Base-by-base conservation (phyloP, 2,888 invertebrate species). In the Acanthosepion esculentum region DNA sequence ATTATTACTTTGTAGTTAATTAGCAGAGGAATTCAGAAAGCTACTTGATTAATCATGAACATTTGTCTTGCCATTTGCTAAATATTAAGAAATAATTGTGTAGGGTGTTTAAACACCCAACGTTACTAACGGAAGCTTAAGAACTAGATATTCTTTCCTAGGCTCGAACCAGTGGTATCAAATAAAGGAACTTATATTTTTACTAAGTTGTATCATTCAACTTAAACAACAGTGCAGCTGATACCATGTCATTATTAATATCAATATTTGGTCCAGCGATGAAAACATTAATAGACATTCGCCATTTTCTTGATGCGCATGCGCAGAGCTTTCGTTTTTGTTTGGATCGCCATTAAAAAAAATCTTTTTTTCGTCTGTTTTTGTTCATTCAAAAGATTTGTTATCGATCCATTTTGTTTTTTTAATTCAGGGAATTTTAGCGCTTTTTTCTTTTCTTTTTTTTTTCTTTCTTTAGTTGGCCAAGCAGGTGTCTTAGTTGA, bases 211-310 rank as follows among this genome's bases (percentile, higher is more conserved):
- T 59, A 59, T 59, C 59, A 59, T 59, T 59, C 20, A 23, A 59
- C 15, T 33, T 33, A 23, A 78, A 78, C 78, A 33, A 78, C n/a
- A 33, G n/a, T 78, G n/a, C 78, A 78, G 78, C 78, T 78, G 78
- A n/a, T 78, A n/a, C n/a, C n/a, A n/a, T 78, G n/a, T 78, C 78
- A 78, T n/a, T 78, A 78, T 78, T 78, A n/a, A 78, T 78, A 78
- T 78, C 78, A 78, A n/a, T 78, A 33, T 33, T 78, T 33, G 78
- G n/a, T 78, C 78, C 78, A 78, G 33, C 23, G 33, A 78, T n/a
- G 78, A 33, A 33, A 78, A 78, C n/a, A 78, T n/a, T 15, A 78
- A n/a, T 12, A 78, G 78, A 78, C 78, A 33, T 33, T 78, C 78
- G n/a, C 78, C n/a, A 33, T n/a, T 78, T n/a, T n/a, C n/a, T 78